A percentile compares a stretch with the other conserved stretches of the same genome.
phyloP scores from a whole-genome alignment of 2,797 vertebrate genomes.

The Telmatherina bonti region DNA sequence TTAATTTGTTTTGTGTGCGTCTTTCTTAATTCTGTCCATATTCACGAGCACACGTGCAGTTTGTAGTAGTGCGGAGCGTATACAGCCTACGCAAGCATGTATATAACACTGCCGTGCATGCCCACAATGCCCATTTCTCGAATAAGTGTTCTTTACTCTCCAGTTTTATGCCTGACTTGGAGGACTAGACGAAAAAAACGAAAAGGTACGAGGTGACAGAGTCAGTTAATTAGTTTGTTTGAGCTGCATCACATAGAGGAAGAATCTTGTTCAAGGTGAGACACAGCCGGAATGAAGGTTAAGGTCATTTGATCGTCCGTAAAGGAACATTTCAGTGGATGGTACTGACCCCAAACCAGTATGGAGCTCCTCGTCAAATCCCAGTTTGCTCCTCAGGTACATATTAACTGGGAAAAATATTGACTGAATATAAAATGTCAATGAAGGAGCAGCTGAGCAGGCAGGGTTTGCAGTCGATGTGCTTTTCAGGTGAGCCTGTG shows the following conservation, averaged over 20 bases:
- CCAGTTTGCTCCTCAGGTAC: too few species aligned
- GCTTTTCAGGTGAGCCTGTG: too few species aligned
- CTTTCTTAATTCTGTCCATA: not conserved
- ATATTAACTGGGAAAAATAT: too few species aligned
- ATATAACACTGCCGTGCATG: not conserved
- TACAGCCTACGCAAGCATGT: not conserved
- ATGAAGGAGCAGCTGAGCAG: too few species aligned
- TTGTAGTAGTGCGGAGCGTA: not conserved
- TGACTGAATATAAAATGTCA: too few species aligned
- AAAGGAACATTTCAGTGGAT: slow-evolving; percentile 13
- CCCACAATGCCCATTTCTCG: too few species aligned
- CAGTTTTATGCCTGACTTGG: too few species aligned
- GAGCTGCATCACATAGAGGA: slow-evolving; percentile 14
- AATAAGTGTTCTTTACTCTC: too few species aligned
- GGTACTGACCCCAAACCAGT: slow-evolving; percentile 14
- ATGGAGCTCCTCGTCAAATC: too few species aligned
- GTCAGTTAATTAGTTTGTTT: slow-evolving; percentile 56
- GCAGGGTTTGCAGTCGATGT: too few species aligned
- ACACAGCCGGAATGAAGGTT: slow-evolving; percentile 22
- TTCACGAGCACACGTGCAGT: slow-evolving; percentile 16
- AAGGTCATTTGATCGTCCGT: slow-evolving; percentile 27
- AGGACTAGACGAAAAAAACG: slow-evolving; percentile 36
- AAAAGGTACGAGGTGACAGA: slow-evolving; percentile 41
- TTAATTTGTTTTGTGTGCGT: slow-evolving; percentile 30
- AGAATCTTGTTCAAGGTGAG: slow-evolving; percentile 47